Evolutionary conservation across 2,113 vertebrate species (phyloP).

Genomic region (Myiagra hebetior): DNA sequence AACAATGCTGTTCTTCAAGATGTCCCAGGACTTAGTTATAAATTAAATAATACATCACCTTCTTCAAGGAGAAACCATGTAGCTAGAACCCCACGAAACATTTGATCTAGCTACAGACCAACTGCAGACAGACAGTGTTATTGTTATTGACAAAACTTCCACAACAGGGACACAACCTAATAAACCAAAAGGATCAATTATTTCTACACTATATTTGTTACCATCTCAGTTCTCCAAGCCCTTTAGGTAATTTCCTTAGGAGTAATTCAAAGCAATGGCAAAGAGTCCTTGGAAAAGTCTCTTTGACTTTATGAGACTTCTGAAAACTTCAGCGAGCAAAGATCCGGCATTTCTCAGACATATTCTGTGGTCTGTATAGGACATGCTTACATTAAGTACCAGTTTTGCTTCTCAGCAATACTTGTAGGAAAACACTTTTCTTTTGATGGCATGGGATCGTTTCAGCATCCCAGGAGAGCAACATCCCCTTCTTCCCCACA

Average conservation of each 20-base stretch:
- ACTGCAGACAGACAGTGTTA: slow-evolving; percentile 21
- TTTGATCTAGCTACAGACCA: slow-evolving; percentile 33
- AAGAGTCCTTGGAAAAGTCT: not conserved
- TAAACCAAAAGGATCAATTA: slow-evolving; percentile 55
- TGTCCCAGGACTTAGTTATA: slow-evolving; percentile 12
- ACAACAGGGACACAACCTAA: slow-evolving; percentile 37
- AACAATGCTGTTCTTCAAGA: slow-evolving; percentile 1
- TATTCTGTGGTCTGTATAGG: not conserved
- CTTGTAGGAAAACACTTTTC: not conserved
- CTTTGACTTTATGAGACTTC: not conserved
- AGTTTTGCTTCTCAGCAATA: not conserved
- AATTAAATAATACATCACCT: slow-evolving; percentile 65
- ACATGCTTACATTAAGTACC: not conserved
- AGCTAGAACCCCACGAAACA: not conserved
- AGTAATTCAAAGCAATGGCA: slow-evolving; percentile 1
- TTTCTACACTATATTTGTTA: not conserved
- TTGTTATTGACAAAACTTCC: slow-evolving; percentile 57
- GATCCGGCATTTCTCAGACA: not conserved
- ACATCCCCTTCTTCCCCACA: not conserved
- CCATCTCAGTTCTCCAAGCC: not conserved
- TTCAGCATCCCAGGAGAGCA: not conserved
- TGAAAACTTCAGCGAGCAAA: not conserved
- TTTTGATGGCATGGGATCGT: not conserved
- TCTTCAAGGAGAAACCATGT: slow-evolving; percentile 52
- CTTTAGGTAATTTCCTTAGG: slow-evolving; percentile 1